These are phyloP conservation scores for Anorthoa munda DNA, from an alignment of 2,888 invertebrate genomes.

Conservation along the genomic window DNA sequence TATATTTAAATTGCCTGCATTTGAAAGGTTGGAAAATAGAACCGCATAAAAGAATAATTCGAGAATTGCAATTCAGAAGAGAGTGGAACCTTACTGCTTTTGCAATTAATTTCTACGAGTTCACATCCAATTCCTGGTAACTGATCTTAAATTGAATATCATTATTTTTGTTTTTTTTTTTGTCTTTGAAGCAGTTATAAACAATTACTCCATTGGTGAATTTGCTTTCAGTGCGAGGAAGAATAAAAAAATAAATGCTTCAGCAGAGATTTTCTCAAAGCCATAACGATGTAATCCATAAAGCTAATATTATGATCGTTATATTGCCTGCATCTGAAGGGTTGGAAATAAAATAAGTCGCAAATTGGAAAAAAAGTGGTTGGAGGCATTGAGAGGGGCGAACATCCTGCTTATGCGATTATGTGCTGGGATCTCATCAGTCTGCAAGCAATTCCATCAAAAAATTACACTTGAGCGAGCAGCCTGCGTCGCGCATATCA, in stretches of 20 bases:
- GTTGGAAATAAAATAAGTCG: constrained; percentile 8
- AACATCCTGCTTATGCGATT: constrained; percentile 28
- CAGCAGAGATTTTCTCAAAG: constrained; percentile 6
- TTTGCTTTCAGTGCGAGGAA: not conserved
- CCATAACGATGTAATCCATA: not conserved
- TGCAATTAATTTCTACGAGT: not conserved
- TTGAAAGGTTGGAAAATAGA: constrained; percentile 55
- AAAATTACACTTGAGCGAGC: constrained; percentile 10
- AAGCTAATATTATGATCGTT: constrained; percentile 29
- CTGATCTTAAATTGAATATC: not conserved
- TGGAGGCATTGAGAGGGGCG: constrained; percentile 27
- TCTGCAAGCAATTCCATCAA: constrained; percentile 20
- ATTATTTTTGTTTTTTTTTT: too few relatives aligned
- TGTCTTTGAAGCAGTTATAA: not conserved
- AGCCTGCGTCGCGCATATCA: not conserved
- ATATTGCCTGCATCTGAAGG: constrained; percentile 40
- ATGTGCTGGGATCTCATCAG: constrained; percentile 15
- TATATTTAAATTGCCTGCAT: constrained; percentile 27
- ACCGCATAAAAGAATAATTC: constrained; percentile 11
- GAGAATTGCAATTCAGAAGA: too few relatives aligned
- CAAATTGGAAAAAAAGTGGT: constrained; percentile 33
- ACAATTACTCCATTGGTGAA: not conserved
- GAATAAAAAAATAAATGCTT: not conserved
- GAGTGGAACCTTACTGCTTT: not conserved
- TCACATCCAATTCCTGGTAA: not conserved